Percentiles rank a stretch among this genome's conserved stretches.
Conservation (phyloP, 2,888 invertebrate species). For the Coenonympha arcania region DNA sequence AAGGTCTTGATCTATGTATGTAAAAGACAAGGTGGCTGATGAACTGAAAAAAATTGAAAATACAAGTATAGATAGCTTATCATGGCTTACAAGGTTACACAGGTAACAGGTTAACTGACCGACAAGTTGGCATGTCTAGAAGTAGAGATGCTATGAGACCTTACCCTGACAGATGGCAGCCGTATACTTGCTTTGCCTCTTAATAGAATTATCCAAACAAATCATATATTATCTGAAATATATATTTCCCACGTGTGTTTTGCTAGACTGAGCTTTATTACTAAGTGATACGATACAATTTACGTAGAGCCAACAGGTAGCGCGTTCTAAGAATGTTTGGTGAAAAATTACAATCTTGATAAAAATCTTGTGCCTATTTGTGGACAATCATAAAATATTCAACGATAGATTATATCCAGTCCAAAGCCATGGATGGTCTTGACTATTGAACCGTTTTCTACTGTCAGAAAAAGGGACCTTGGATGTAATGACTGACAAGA, state of each 20-base stretch:
- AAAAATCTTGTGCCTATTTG: no score
- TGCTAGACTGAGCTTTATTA: not conserved
- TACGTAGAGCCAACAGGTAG: not conserved
- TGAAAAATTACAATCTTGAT: not conserved
- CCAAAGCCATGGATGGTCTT: no score
- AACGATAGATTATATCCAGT: no score
- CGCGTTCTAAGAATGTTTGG: not conserved
- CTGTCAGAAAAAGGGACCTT: no score
- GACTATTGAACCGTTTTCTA: no score
- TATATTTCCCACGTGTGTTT: not conserved
- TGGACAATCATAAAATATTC: no score
- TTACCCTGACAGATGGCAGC: not conserved
- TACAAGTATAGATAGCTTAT: no score
- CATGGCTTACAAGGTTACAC: no score
- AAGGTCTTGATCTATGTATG: no score
- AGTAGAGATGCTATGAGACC: not conserved
- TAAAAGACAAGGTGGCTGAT: no score
- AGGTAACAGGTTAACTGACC: slow-evolving; percentile 12
- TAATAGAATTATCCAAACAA: slow-evolving; percentile 4
- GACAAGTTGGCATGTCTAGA: not conserved
- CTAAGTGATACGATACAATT: not conserved
- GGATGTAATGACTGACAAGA: no score
- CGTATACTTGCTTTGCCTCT: not conserved
- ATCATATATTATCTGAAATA: not conserved
- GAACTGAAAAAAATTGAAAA: no score